These are phyloP conservation scores for Syrphus vitripennis DNA, from an alignment of 2,888 invertebrate genomes.

Conservation along the genomic window DNA sequence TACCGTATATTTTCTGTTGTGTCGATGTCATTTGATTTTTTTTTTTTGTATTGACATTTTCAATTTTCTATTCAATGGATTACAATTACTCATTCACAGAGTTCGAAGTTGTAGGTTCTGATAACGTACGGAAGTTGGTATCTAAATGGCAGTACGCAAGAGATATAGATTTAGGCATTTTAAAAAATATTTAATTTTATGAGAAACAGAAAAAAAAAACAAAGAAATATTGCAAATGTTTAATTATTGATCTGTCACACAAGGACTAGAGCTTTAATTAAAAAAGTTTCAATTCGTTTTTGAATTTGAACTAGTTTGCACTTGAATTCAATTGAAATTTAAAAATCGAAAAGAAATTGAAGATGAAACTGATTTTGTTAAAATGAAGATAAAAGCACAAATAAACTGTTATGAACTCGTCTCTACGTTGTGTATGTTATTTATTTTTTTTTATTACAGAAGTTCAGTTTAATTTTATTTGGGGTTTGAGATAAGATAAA, in stretches of 20 bases:
- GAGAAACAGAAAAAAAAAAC: not conserved
- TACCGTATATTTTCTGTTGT: conserved; percentile 29
- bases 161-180: not conserved
- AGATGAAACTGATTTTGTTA: not conserved
- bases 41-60: conserved; percentile 13
- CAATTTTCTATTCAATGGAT: conserved; percentile 24
- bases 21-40: too few species aligned
- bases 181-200: not conserved
- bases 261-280: conserved; percentile 17
- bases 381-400: too few species aligned
- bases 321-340: not conserved
- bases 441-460: too few species aligned
- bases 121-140: not conserved
- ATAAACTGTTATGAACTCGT: too few species aligned
- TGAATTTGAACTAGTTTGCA: not conserved
- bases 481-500: too few species aligned
- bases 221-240: not conserved
- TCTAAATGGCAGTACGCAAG: too few species aligned
- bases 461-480: too few species aligned
- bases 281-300: not conserved
- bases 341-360: not conserved
- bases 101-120: not conserved
- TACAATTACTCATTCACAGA: conserved; percentile 44
- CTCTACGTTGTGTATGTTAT: too few species aligned
- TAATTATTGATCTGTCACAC: conserved; percentile 3